Base-by-base conservation (phyloP, 1,140 invertebrate species). In the Piezodorus guildinii region DNA sequence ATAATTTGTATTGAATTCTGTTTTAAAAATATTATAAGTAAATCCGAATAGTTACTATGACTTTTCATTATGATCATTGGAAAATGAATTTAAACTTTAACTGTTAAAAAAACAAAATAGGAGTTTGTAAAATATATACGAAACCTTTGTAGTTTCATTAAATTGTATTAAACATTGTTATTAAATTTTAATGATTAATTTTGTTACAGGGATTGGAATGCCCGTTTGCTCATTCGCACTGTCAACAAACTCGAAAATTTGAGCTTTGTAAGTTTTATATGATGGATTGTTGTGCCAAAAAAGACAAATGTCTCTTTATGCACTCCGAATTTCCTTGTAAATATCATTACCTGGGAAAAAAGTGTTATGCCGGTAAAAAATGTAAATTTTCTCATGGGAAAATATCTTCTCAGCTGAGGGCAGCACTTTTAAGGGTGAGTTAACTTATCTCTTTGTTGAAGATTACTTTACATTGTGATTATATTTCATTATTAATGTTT, bases 301-400 rank as follows among this genome's bases (percentile, higher is more conserved):
- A 89, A 67, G 91, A 95, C 67, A 93, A 94, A 74, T 98, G 95
- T 78, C 78, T 93, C 3, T 98, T 95, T 72, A 91, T 98, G 87
- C 95, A 98, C 79, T 85, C 88, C 69, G 94, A 97, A 74, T 98
- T 96, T 74, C 95, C 95, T 43, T 98, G 95, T 77, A 97, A 97
- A 80, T 96, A 90, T 78, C 96, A 87, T 73, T 94, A 98, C 72
- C 91, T 91, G 52, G 93, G 92, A 68, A 81, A 91, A 68, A 85
- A 87, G 56, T 97, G 94, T 75, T 82, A 81, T 67, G 76, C 80
- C 19, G 85, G 81, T 16, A 87, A 90, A 23, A 86, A 86, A 62
- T 98, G 95, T 77, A 92, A 95, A 76, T 98, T 97, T 74, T 92
- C 91, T 45, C 94, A 98, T 76, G 83, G 82, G 17, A 83, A 87